Conservation (phyloP, 2,888 invertebrate species). For the Coleophora flavipennella region DNA sequence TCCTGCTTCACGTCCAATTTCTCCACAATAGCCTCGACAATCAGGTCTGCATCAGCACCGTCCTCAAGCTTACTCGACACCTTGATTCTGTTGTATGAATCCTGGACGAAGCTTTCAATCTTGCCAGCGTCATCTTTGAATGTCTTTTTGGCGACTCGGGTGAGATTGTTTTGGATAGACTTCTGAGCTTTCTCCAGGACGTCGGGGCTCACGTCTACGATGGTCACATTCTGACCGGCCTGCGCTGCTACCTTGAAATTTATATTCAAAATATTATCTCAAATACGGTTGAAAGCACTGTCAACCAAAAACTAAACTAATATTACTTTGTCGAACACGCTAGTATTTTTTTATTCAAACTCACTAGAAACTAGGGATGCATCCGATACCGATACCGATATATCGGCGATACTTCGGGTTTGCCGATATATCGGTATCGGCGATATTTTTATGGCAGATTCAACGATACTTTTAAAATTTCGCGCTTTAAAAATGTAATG, state of each 20-base stretch:
- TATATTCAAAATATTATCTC: no score
- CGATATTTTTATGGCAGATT: no score
- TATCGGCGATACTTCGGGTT: no score
- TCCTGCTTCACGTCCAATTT: constrained; percentile 85
- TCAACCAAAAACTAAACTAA: no score
- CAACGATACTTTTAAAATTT: no score
- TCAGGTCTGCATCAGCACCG: constrained; percentile 80
- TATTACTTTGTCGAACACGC: no score
- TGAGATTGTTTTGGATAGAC: constrained; percentile 79
- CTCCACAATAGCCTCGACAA: constrained; percentile 92
- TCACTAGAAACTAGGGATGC: no score
- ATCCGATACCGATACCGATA: no score
- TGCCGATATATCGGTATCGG: no score
- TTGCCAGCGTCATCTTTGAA: constrained; percentile 78
- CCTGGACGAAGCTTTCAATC: constrained; percentile 76
- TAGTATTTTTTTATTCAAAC: no score
- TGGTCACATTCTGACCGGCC: constrained; percentile 84
- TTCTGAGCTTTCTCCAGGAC: constrained; percentile 80
- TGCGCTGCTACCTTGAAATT: constrained; percentile 83
- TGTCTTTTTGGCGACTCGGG: constrained; percentile 85
- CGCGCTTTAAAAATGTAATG: no score
- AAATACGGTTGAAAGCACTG: no score
- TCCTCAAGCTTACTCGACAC: constrained; percentile 74
- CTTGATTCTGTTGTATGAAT: constrained; percentile 69
- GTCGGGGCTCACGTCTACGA: constrained; percentile 83